Base-by-base conservation (phyloP, 2,797 vertebrate genomes). In the Leontopithecus rosalia region DNA sequence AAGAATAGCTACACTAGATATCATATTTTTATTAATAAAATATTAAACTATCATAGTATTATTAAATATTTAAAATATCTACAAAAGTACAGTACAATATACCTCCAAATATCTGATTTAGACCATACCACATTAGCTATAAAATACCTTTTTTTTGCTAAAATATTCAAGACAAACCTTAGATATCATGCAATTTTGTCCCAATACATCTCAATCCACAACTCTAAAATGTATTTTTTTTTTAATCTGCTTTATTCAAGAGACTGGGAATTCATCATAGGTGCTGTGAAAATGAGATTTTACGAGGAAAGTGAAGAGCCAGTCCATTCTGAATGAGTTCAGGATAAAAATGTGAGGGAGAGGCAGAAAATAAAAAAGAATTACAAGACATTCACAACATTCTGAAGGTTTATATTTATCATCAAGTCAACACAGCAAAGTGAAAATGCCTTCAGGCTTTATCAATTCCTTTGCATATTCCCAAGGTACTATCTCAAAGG, bases 381-480 rank as follows among this genome's bases (percentile, higher is more conserved):
- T 84, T 90, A 48, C 24, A 55, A 94, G 41, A 90, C 95, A 48
- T 39, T 70, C 11, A 50, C 10, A 50, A 14, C 22, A 80, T 85
- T 88, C 64, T 93, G 4, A 90, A 75, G 43, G 57, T 90, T 95
- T 96, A 88, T 72, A 90, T 88, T 95, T 61, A 79, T 73, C 72
- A 88, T 41, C 15, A 85, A 52, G 87, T 91, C 11, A 30, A 55
- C 64, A 95, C 83, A 96, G 76, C 84, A 93, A 50, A 13, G 75
- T 95, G 89, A 72, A 96, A 96, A 92, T 97, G 67, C 70, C 55
- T 94, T 96, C 12, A 86, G 43, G 19, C 90, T 97, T 97, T 70
- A 72, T 95, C 90, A 95, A 83, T 30, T 87, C 48, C 19, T 98
- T 93, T 98, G 96, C 20, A 5, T 92, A 70, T 97, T 95, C 91